Evolutionary conservation across 2,888 invertebrate genomes (phyloP), one percentile per base, ranked within the genome.

Genomic region (Cotesia congregata): DNA sequence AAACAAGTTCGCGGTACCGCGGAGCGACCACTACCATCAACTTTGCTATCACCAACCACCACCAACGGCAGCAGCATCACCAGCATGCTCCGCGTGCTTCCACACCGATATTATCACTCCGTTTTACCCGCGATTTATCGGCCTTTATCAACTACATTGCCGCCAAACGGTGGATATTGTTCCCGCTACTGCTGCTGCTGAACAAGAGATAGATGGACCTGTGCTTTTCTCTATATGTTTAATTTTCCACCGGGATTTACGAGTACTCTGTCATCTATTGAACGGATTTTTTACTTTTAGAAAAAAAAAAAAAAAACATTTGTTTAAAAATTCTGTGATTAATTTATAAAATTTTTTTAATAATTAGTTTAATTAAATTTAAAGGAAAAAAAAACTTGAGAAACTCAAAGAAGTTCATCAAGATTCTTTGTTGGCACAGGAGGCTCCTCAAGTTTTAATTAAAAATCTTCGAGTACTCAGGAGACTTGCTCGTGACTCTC

Each of bases 111-210:
- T 88, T 87, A 87, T 87, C 87, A 85, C 86, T 86, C 83, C 85
- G 85, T 85, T 87, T 86, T 86, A 86, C 86, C 85, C 84, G 84
- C 86, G 87, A 88, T 88, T 88, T 87, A 88, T 87, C 87, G 85
- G 84, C 83, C 85, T 87, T 88, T 87, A 87, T 88, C 88, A 85
- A 86, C 85, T 85, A 84, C 85, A 85, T 83, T 83, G 83, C 83
- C 83, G 84, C 82, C 80, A 83, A 83, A 82, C 64, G 73, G 30
- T 74, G 79, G 83, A 82, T 80, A 83, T 82, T 81, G 79, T 76
- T 75, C 77, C 74, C 75, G 79, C 73, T 68, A 50, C 50, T 50
- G 50, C 50, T 4, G 50, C 50, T 50, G 12, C 50, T 50, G 50
- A 50, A 12, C 12, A 12, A 50, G 50, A 50, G 61, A 70, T 68